A percentile compares a stretch with the other conserved stretches of the same genome.
Evolutionary conservation across 2,888 invertebrate genomes (phyloP).

Genomic region (Meghimatium bilineatum): DNA sequence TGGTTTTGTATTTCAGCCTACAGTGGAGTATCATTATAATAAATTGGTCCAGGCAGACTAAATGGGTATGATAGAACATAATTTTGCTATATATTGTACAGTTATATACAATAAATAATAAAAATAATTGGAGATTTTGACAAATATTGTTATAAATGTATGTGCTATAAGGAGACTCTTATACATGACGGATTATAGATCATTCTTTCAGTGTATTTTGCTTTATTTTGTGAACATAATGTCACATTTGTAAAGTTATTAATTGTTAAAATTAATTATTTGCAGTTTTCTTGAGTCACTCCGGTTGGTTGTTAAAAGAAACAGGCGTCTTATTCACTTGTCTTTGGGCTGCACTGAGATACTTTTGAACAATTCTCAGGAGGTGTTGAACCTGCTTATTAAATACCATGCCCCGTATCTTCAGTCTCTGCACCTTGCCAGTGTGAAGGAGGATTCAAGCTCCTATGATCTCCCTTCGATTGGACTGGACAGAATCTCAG

Average conservation of each 20-base stretch:
- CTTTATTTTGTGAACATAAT: background rate
- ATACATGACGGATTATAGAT: too few relatives aligned
- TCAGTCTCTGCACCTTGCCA: slow-evolving; percentile 83
- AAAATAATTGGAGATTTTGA: too few relatives aligned
- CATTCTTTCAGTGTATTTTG: background rate
- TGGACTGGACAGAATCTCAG: slow-evolving; percentile 80
- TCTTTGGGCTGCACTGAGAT: slow-evolving; percentile 81
- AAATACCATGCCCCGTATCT: slow-evolving; percentile 80
- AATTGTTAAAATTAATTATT: background rate
- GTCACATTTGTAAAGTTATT: background rate
- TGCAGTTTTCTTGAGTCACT: slow-evolving; percentile 47
- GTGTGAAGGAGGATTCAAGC: slow-evolving; percentile 85
- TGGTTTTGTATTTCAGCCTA: too few relatives aligned
- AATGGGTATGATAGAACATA: too few relatives aligned
- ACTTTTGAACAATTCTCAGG: slow-evolving; percentile 77
- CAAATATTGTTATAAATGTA: too few relatives aligned
- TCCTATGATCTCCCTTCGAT: slow-evolving; percentile 82
- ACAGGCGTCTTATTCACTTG: slow-evolving; percentile 78
- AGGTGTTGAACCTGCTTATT: slow-evolving; percentile 78
- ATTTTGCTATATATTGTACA: too few relatives aligned
- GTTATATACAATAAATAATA: too few relatives aligned
- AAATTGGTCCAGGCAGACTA: too few relatives aligned
- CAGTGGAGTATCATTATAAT: too few relatives aligned
- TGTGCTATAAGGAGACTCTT: too few relatives aligned
- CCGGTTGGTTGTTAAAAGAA: slow-evolving; percentile 76